Percentiles rank a stretch among this genome's conserved stretches.
phyloP scores from a whole-genome alignment of 2,113 vertebrate genomes.

The Reinhardtius hippoglossoides region DNA sequence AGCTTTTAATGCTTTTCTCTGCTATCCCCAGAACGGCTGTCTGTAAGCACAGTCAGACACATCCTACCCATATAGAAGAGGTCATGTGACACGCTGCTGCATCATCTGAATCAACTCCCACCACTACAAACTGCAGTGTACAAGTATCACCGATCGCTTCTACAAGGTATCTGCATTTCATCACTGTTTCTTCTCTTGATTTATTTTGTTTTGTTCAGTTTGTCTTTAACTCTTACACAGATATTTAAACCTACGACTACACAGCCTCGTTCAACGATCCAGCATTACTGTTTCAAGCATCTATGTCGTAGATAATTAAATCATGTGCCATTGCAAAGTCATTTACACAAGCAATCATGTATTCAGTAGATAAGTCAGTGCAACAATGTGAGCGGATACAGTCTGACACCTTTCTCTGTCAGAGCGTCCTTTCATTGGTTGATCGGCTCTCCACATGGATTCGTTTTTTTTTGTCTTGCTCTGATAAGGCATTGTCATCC shows the following conservation, averaged over 20 bases:
- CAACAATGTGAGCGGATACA: slow-evolving; percentile 7
- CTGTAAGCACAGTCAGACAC: slow-evolving; percentile 41
- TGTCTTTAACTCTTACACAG: background rate
- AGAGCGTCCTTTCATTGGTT: slow-evolving; percentile 37
- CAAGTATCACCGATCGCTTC: background rate
- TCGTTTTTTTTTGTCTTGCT: slow-evolving; percentile 48
- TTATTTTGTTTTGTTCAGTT: background rate
- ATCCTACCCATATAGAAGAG: slow-evolving; percentile 29
- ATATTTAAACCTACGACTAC: background rate
- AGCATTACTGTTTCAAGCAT: background rate
- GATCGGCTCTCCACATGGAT: slow-evolving; percentile 58
- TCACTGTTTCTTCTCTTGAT: background rate
- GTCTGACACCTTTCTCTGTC: slow-evolving; percentile 33
- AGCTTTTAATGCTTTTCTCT: slow-evolving; percentile 8
- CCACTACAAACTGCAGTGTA: background rate
- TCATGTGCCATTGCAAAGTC: slow-evolving; percentile 8
- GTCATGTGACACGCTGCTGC: background rate
- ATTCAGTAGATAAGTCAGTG: slow-evolving; percentile 16
- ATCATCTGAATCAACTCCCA: background rate
- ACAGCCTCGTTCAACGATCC: background rate
- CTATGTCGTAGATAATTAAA: slow-evolving; percentile 16
- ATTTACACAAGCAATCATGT: slow-evolving; percentile 23
- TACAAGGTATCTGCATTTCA: slow-evolving; percentile 73
- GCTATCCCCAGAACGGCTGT: too few species aligned
- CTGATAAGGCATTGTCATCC: slow-evolving; percentile 51